These are phyloP conservation scores for Apolygus lucorum DNA, from an alignment of 1,140 invertebrate species.

Conservation along the genomic window DNA sequence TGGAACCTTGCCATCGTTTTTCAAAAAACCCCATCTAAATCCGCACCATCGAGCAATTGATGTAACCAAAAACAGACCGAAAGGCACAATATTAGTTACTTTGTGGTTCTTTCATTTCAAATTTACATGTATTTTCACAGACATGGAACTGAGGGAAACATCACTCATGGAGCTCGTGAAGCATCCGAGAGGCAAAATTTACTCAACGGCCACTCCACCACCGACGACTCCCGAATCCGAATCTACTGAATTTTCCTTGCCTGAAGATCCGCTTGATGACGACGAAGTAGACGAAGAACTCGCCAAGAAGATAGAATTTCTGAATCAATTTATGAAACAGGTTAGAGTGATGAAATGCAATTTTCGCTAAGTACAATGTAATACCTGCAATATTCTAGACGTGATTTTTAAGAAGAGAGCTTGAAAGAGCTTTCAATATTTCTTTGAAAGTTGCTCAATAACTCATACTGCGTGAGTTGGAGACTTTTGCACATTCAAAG, in stretches of 20 bases:
- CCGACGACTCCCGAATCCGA: neutral
- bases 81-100: neutral
- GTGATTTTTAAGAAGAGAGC: neutral
- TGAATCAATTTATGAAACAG: neutral
- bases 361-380: neutral
- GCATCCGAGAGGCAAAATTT: neutral
- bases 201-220: neutral
- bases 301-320: neutral
- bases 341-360: neutral
- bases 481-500: neutral
- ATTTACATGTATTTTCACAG: neutral
- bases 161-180: neutral
- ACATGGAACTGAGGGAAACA: neutral
- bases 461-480: neutral
- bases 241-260: neutral
- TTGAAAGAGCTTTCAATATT: neutral
- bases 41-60: neutral
- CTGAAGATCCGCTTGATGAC: neutral
- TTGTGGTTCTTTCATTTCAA: neutral
- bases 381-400: neutral
- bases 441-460: neutral
- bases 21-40: neutral
- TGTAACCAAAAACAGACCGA: neutral
- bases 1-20: neutral
- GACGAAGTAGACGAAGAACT: neutral